Base-by-base conservation (phyloP, 2,888 invertebrate species). In the Acleris literana region DNA sequence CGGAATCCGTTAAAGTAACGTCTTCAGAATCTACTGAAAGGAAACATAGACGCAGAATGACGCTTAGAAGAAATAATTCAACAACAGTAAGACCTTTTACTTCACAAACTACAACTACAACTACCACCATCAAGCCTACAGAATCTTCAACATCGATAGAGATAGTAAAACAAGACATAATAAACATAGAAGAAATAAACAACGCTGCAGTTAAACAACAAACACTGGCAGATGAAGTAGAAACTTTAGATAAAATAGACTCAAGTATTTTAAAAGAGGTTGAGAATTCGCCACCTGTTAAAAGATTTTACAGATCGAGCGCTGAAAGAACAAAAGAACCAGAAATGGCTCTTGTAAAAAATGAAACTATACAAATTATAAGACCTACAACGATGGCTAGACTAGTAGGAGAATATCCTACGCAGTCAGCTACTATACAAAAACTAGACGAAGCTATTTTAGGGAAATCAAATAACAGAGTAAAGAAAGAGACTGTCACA, bases 251-350 rank as follows among this genome's bases (percentile, higher is more conserved):
- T 49, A 79, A 74, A 68, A 78, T 83, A 63, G 83, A 86, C 20
- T 72, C 81, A 11, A 70, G 74, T 7, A 75, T 82, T 56, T 49
- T 78, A 9, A 78, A 71, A 64, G 80, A 81, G 43, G 73, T 78
- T 9, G 78, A 77, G 69, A 75, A 78, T 56, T 71, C 74, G 17
- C 79, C 84, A 2, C 85, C 90, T 57, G 79, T 89, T 0, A 84
- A 76, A 75, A 78, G 92, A 62, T 85, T 91, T 71, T 87, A 91
- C 43, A 83, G 92, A 79, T 92, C 92, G 3, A 92, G 92, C 63
- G 86, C 84, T 5, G 92, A 92, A 74, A 83, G 73, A 63, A 75
- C 68, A 25, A 64, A 69, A 61, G 71, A 69, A 60, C 84, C 79
- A 75, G 89, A 91, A 75, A 85, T 88, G 74, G 76, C 81, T 62